These are phyloP conservation scores for Cydia fagiglandana DNA, from an alignment of 1,140 invertebrate species.

Conservation along the genomic window DNA sequence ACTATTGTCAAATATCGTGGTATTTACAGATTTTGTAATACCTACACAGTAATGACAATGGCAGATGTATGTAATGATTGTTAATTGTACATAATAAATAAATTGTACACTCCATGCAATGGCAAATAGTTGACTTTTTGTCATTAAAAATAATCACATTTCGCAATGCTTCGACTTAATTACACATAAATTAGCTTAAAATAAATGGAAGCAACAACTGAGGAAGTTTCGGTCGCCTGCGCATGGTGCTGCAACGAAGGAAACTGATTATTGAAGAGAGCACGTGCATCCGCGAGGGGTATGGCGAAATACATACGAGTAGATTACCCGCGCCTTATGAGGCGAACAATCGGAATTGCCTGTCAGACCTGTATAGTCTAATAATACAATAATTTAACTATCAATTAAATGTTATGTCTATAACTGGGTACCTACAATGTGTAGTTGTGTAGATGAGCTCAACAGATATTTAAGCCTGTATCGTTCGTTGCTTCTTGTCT, in stretches of 20 bases:
- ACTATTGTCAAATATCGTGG: too few relatives aligned
- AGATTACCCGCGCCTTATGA: not conserved
- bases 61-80: too few relatives aligned
- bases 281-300: not conserved
- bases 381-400: not conserved
- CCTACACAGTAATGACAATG: too few relatives aligned
- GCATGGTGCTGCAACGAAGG: conserved; percentile 12
- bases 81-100: too few relatives aligned
- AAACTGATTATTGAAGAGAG: conserved; percentile 18
- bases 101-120: too few relatives aligned
- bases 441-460: not conserved
- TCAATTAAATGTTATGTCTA: not conserved
- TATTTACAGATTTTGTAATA: too few relatives aligned
- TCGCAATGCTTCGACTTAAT: too few relatives aligned
- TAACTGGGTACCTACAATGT: too few relatives aligned
- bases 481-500: too few relatives aligned
- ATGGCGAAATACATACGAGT: conserved; percentile 16
- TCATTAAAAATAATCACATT: too few relatives aligned
- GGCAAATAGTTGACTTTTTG: too few relatives aligned
- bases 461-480: not conserved
- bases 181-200: not conserved
- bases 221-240: conserved; percentile 9
- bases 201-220: not conserved
- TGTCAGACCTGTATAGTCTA: conserved; percentile 9
- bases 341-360: not conserved